Conservation (phyloP, 2,113 vertebrate species). For the Leucopsar rothschildi region DNA sequence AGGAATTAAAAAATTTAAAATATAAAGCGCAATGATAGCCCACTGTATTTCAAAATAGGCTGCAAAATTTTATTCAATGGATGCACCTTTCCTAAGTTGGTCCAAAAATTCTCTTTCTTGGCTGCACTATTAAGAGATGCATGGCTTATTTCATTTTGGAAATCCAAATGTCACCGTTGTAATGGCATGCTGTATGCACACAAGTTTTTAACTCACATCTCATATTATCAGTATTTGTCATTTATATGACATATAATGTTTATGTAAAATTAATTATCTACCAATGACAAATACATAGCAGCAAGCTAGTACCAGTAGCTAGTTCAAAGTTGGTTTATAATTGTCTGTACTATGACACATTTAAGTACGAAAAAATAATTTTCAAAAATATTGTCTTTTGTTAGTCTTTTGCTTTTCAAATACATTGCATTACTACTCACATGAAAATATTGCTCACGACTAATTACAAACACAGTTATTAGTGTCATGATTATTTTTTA, state of each 20-base stretch:
- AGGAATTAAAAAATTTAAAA: background rate
- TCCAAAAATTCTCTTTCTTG: background rate
- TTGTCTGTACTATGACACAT: background rate
- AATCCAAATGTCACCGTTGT: background rate
- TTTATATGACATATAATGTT: background rate
- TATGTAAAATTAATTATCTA: background rate
- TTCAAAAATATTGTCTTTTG: background rate
- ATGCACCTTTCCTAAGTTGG: background rate
- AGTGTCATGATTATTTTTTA: background rate
- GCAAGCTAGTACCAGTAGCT: background rate
- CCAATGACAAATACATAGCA: background rate
- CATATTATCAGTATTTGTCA: background rate
- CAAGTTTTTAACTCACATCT: background rate
- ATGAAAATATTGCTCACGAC: background rate
- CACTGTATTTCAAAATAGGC: background rate
- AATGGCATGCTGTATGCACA: background rate
- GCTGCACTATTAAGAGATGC: background rate
- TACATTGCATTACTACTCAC: background rate
- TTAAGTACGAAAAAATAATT: background rate
- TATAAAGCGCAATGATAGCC: background rate
- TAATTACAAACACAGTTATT: background rate
- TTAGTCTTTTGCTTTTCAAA: background rate
- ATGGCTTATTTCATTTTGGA: background rate
- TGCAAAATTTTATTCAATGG: background rate
- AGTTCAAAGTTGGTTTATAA: background rate